Evolutionary conservation across 2,888 invertebrate species (phyloP).

Genomic region (Cabera pusaria): DNA sequence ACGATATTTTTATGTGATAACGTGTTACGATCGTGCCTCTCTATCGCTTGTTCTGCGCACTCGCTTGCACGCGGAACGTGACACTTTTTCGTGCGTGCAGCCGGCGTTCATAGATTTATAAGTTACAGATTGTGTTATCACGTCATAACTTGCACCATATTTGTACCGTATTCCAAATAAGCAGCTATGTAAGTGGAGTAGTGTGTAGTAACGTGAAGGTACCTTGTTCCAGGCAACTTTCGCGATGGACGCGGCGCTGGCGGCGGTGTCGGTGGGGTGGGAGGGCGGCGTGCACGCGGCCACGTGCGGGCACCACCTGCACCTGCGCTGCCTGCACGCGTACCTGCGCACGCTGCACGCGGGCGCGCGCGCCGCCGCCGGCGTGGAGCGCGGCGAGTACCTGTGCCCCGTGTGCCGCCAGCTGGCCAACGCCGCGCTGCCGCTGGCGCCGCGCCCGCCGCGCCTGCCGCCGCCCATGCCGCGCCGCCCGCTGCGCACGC

Average conservation of each 20-base stretch:
- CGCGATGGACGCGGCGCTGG: conserved; percentile 43
- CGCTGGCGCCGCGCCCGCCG: conserved; percentile 88
- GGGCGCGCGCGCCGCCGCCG: conserved; percentile 87
- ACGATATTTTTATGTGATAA: no score
- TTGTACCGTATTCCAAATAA: no score
- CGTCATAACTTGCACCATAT: no score
- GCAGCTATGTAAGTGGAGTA: no score
- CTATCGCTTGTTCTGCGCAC: no score
- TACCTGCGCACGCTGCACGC: conserved; percentile 93
- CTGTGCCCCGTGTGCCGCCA: conserved; percentile 97
- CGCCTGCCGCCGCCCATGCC: conserved; percentile 73
- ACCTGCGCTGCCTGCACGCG: conserved; percentile 95
- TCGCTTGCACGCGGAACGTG: no score
- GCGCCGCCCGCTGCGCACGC: conserved; percentile 59
- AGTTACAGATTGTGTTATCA: no score
- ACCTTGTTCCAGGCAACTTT: conserved; percentile 88
- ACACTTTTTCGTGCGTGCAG: no score
- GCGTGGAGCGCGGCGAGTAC: conserved; percentile 90
- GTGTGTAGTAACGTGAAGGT: no score
- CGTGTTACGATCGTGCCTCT: no score
- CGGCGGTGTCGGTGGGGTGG: conserved; percentile 81
- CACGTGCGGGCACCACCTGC: conserved; percentile 98
- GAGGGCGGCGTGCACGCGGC: conserved; percentile 96
- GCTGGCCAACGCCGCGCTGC: conserved; percentile 89
- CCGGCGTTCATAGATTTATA: no score